Conservation (phyloP, 2,888 invertebrate genomes). For the Callosobruchus maculatus region DNA sequence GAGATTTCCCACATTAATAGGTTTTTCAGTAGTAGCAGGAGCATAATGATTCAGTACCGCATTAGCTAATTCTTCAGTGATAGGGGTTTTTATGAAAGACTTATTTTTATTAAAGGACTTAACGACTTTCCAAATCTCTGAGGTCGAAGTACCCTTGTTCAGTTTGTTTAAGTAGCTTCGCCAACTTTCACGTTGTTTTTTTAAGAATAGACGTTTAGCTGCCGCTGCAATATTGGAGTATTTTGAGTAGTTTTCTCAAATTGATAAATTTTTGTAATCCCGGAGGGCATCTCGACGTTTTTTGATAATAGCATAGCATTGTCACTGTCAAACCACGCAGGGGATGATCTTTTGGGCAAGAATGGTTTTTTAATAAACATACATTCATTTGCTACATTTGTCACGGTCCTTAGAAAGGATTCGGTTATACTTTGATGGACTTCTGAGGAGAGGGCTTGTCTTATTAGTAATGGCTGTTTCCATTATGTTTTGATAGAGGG, state of each 20-base stretch:
- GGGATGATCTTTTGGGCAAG: not conserved
- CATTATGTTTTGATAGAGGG: not conserved
- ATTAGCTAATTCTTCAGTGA: too few relatives aligned
- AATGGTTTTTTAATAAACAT: constrained; percentile 7
- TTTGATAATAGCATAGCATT: constrained; percentile 2
- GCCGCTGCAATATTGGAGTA: constrained; percentile 3
- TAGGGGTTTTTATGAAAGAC: not conserved
- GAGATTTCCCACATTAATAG: not conserved
- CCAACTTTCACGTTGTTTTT: not conserved
- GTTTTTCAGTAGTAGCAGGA: not conserved
- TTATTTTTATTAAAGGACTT: not conserved
- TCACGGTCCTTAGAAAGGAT: not conserved
- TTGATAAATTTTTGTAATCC: not conserved
- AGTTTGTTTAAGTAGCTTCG: too few relatives aligned
- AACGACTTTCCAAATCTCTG: constrained; percentile 4
- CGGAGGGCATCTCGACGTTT: constrained; percentile 2
- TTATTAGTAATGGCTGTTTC: not conserved
- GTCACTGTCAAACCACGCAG: constrained; percentile 3
- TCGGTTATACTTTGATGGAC: too few relatives aligned
- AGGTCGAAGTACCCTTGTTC: constrained; percentile 1
- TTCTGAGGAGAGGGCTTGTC: too few relatives aligned
- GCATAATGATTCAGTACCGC: too few relatives aligned
- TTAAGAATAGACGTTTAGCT: too few relatives aligned
- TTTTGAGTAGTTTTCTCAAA: constrained; percentile 3
- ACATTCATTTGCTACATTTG: not conserved